Base-by-base conservation (phyloP, 2,797 vertebrate species). In the Chelmon rostratus region DNA sequence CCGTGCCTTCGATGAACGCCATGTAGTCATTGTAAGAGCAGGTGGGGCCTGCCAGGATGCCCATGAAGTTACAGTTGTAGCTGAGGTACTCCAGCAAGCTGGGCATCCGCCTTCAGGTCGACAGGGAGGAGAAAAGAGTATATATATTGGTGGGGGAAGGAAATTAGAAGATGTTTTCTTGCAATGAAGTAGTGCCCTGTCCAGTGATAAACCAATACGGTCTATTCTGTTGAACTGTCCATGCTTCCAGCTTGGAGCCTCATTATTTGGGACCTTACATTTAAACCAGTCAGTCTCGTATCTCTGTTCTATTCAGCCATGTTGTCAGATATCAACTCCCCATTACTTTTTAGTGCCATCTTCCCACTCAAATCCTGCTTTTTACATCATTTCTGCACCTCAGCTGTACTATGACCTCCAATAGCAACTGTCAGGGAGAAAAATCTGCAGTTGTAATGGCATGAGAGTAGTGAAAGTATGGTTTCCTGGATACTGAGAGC, bases 21-120 rank as follows among this genome's bases (percentile, higher is more conserved):
- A 97, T 96, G 95, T 98, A 98, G 95, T 98, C 97, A 78, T 98
- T 98, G 94, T 98, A 98, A 84, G 97, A 98, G 94, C 96, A 97
- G 65, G 97, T 96, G 4, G 97, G 97, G 69, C 97, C 97, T 7
- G 97, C 97, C 90, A 98, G 95, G 93, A 98, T 97, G 67, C 97
- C 97, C 97, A 98, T 95, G 96, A 98, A 98, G 96, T 98, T 98
- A 92, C 97, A 98, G 94, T 95, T 98, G 93, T 98, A 98, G 91
- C 97, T 98, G 89, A 98, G 95, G 89, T 98, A 98, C 90, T 98
- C 97, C 93, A 98, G 94, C 49, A 97, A 95, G 89, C 96, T 98
- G 85, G 97, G 97, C 97, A 98, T 97, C 88, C 96, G 96, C 94
- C 97, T 98, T 98, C 98, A 80, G 28, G 23, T 46, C 5, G 25